Evolutionary conservation across 1,140 invertebrate genomes (phyloP).

Genomic region (Lasaia peninsularis): DNA sequence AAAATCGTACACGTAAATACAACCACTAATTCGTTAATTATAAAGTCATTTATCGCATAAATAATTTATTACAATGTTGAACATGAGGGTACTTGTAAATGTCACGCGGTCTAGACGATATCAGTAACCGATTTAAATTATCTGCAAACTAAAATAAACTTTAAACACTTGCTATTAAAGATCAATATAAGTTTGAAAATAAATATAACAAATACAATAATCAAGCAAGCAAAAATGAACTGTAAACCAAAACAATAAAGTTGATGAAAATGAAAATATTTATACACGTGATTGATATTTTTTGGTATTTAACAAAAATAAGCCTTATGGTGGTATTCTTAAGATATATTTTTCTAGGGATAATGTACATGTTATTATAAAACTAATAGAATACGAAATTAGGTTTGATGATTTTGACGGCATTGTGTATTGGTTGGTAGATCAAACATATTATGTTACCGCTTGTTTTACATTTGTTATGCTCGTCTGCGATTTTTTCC

Average conservation of each 20-base stretch:
- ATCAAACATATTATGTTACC: background rate
- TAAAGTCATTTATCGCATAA: conserved; percentile 23
- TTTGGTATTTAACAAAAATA: background rate
- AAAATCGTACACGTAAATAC: conserved; percentile 13
- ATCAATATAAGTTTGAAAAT: conserved; percentile 10
- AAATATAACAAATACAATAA: background rate
- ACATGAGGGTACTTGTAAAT: conserved; percentile 21
- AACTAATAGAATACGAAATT: conserved; percentile 41
- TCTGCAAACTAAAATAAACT: conserved; percentile 16
- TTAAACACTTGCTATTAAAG: conserved; percentile 10
- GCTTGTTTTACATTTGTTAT: background rate
- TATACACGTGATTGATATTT: background rate
- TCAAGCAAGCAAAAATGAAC: conserved; percentile 1
- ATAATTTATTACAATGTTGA: conserved; percentile 15
- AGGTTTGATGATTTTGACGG: conserved; percentile 4
- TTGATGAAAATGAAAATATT: background rate
- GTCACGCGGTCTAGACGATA: conserved; percentile 20
- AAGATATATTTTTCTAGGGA: background rate
- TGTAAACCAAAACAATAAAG: background rate
- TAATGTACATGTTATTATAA: conserved; percentile 26
- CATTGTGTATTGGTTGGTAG: background rate
- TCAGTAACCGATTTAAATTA: background rate
- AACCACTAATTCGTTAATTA: conserved; percentile 5
- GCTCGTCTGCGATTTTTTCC: conserved; percentile 17
- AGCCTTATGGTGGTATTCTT: background rate